Percentiles rank a stretch among this genome's conserved stretches.
These are phyloP conservation scores for Wasmannia auropunctata DNA, from an alignment of 1,140 invertebrate genomes.

Conservation along the genomic window DNA sequence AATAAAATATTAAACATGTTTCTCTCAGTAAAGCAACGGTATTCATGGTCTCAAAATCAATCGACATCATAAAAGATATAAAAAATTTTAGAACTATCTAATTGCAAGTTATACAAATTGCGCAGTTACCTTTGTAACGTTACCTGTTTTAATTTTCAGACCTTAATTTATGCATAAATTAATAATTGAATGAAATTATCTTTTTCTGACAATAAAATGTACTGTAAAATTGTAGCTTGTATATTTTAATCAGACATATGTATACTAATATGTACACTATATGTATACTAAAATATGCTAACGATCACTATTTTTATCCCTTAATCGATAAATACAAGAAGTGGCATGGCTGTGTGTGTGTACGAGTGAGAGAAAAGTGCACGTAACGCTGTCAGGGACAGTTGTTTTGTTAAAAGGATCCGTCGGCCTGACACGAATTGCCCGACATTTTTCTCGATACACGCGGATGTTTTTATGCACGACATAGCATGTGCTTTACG, in stretches of 20 bases:
- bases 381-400: background rate
- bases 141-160: background rate
- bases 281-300: background rate
- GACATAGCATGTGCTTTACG: constrained; percentile 4
- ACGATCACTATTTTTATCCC: constrained; percentile 16
- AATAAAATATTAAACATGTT: too few relatives aligned
- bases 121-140: background rate
- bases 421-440: constrained; percentile 31
- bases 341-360: background rate
- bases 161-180: background rate
- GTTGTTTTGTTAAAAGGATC: constrained; percentile 39
- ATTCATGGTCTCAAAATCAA: background rate
- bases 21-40: too few relatives aligned
- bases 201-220: background rate
- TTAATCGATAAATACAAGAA: constrained; percentile 34
- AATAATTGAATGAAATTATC: background rate
- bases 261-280: background rate
- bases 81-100: background rate
- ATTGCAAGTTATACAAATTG: background rate
- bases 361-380: background rate
- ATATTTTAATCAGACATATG: background rate
- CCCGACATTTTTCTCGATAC: constrained; percentile 49
- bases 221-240: background rate
- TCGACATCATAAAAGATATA: background rate
- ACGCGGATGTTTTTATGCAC: constrained; percentile 23